Percentiles rank a stretch among this genome's conserved stretches.
These are phyloP conservation scores for Scolanthus callimorphus DNA, from an alignment of 92 coral and sea anemone genomes.

Conservation along the genomic window DNA sequence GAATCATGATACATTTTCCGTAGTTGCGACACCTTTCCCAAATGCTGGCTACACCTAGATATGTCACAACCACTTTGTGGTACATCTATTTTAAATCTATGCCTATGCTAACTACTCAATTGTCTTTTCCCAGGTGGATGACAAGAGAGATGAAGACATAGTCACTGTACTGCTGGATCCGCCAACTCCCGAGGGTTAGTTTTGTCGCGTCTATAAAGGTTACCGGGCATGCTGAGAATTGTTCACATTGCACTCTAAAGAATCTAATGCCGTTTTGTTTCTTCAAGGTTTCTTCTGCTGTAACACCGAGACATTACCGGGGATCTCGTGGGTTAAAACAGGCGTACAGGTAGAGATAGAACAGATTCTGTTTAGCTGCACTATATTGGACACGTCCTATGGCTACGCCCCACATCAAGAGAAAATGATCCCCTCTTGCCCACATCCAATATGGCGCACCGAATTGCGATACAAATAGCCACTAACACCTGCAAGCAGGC, in stretches of 20 bases:
- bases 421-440: too few species aligned
- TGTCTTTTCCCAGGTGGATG: slow-evolving; percentile 66
- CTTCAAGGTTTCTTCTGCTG: slow-evolving; percentile 83
- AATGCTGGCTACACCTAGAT: not conserved
- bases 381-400: too few species aligned
- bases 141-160: slow-evolving; percentile 90
- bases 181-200: slow-evolving; percentile 93
- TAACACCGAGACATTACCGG: slow-evolving; percentile 87
- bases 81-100: too few species aligned
- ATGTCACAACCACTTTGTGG: too few species aligned
- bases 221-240: not conserved
- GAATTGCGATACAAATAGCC: too few species aligned
- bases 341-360: slow-evolving; percentile 92
- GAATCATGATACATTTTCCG: too few species aligned
- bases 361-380: too few species aligned
- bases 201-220: not conserved
- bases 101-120: not conserved
- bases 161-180: slow-evolving; percentile 84
- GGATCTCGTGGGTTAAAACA: slow-evolving; percentile 58
- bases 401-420: too few species aligned
- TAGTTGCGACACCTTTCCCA: too few species aligned
- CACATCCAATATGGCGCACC: too few species aligned
- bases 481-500: too few species aligned
- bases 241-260: not conserved
- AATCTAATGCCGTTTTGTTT: not conserved